Evolutionary conservation across 2,888 invertebrate genomes (phyloP), one percentile per base, ranked within the genome.

Genomic region (Diaperis boleti): DNA sequence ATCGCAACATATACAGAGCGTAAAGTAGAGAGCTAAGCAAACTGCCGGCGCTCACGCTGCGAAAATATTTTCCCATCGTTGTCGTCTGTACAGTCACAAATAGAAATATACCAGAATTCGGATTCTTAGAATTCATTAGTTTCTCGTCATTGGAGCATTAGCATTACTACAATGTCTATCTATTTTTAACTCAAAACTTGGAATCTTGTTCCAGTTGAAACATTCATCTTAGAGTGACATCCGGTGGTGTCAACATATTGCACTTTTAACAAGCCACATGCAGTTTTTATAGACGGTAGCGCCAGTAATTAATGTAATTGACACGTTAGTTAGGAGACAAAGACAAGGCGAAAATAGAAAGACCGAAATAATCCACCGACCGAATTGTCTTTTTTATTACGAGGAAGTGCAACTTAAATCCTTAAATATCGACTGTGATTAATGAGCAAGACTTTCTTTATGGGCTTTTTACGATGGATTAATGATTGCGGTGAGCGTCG

Each of bases 191-290:
- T 6, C 3, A n/a, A 49, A 18, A 33, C 31, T 33, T 37, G 39
- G 52, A 37, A 37, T 20, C 20, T 20, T 20, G 6, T 20, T 20
- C 3, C 6, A 8, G 50, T 20, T 22, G n/a, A 50, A 15, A 20
- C 26, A 52, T 52, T 52, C 26, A 52, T 52, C 52, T 52, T 37
- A 13, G n/a, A 41, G 31, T 54, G 54, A 54, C 54, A 54, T 54
- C 54, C 54, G 54, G 54, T 54, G 42, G 54, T 54, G 54, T 41
- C 54, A 54, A 54, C 54, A 54, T 41, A 54, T 42, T 54, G 54
- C 54, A 54, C 41, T 54, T 54, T 41, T 54, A 54, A 54, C 54
- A 54, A 52, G 52, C 52, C 33, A 14, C 26, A 8, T 15, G 3
- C n/a, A 11, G 26, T 29, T 15, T 54, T 54, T 54, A 39, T 54